Evolutionary conservation across 2,797 vertebrate genomes (phyloP), one percentile per base, ranked within the genome.

Genomic region (Sebastes hubbsi): DNA sequence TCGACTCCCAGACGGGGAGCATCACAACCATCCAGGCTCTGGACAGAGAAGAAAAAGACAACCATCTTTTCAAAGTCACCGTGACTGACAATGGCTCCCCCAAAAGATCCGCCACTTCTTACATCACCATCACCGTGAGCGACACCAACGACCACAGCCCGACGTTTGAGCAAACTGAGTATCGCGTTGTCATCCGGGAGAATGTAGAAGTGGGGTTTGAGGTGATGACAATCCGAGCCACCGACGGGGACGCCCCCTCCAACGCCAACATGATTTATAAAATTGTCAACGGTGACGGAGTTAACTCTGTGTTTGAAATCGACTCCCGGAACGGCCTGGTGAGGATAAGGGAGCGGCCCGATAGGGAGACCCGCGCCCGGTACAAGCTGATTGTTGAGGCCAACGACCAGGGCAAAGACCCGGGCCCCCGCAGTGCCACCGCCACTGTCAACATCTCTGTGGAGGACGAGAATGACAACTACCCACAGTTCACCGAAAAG

Each of bases 391-490:
- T 98, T 14, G 98, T 99, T 20, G 98, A 99, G 88, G 98, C 99
- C 81, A 97, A 97, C 0, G 99, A 99, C 92, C 98, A 98, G 92
- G 98, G 99, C 27, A 98, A 97, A 85, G 97, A 99, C 66, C 97
- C 98, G 0, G 96, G 96, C 1, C 97, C 99, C 0, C 97, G 94
- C 27, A 98, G 97, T 0, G 97, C 98, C 84, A 98, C 97, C 0
- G 97, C 97, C 58, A 98, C 96, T 0, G 97, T 99, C 42, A 91
- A 97, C 89, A 98, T 99, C 83, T 90, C 93, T 0, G 96, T 99
- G 24, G 98, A 99, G 89, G 99, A 99, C 2, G 99, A 99, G 88
- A 99, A 99, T 0, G 99, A 99, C 92, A 99, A 99, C 92, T 98
- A 96, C 77, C 99, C 99, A 0, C 99, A 99, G 94, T 99, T 99